Conservation (phyloP, 2,113 vertebrate species). For the Nycticryphes semicollaris region DNA sequence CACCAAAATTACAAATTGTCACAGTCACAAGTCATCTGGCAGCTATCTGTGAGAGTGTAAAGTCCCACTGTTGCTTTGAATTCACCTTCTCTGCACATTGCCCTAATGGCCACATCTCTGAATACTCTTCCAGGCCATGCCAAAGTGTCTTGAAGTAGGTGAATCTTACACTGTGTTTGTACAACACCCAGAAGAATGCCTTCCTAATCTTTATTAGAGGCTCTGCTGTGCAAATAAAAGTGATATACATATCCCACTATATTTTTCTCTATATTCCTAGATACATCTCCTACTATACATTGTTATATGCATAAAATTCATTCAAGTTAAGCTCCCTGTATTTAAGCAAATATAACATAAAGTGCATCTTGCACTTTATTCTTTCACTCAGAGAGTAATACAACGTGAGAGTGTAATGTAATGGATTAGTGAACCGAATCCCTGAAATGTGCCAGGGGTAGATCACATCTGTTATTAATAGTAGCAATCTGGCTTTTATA, state of each 20-base stretch:
- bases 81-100: background rate
- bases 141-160: background rate
- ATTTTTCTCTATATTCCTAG: background rate
- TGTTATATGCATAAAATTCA: background rate
- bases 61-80: background rate
- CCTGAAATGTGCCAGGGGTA: background rate
- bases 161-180: background rate
- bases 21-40: background rate
- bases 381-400: background rate
- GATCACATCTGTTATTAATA: slow-evolving; percentile 7
- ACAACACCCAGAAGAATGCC: background rate
- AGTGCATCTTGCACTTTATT: background rate
- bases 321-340: background rate
- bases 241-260: background rate
- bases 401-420: background rate
- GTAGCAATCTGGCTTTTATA: background rate
- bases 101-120: background rate
- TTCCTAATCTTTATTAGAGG: background rate
- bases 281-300: background rate
- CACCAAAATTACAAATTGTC: background rate
- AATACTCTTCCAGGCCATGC: too few species aligned
- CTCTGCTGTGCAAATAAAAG: background rate
- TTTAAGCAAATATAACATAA: background rate
- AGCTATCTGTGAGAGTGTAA: background rate
- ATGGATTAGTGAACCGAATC: background rate